These are phyloP conservation scores for Patella depressa DNA, from an alignment of 2,888 invertebrate species.

Conservation along the genomic window DNA sequence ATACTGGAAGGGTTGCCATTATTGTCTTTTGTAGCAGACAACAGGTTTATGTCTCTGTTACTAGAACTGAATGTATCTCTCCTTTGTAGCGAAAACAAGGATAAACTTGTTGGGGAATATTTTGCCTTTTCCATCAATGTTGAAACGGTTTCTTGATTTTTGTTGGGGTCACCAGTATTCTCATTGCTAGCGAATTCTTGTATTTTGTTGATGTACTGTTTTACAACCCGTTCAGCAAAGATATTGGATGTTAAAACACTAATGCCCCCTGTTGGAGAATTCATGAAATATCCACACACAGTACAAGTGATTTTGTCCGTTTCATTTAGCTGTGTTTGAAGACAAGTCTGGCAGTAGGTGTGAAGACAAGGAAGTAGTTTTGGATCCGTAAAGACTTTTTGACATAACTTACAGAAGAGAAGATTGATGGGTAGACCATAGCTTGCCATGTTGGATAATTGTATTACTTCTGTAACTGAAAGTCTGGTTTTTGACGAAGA, in stretches of 20 bases:
- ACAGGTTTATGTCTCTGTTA: not conserved
- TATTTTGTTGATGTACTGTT: conserved; percentile 6
- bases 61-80: not conserved
- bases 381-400: conserved; percentile 51
- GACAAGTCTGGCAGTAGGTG: conserved; percentile 58
- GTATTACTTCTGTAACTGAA: not conserved
- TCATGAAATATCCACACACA: conserved; percentile 30
- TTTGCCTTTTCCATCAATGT: not conserved
- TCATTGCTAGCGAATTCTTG: not conserved
- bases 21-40: not conserved
- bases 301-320: conserved; percentile 27
- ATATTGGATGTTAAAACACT: conserved; percentile 29
- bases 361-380: conserved; percentile 60
- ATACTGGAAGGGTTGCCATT: not conserved
- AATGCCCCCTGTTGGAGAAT: conserved; percentile 26
- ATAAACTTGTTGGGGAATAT: not conserved
- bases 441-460: conserved; percentile 17
- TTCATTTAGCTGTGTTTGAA: conserved; percentile 39
- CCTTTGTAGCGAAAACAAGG: conserved; percentile 1
- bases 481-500: not conserved
- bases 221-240: conserved; percentile 25
- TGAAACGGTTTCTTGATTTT: not conserved
- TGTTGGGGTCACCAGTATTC: not conserved
- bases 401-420: conserved; percentile 48
- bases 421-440: conserved; percentile 14